Evolutionary conservation across 92 coral and sea anemone genomes (phyloP).

Genomic region (Diadumene lineata): DNA sequence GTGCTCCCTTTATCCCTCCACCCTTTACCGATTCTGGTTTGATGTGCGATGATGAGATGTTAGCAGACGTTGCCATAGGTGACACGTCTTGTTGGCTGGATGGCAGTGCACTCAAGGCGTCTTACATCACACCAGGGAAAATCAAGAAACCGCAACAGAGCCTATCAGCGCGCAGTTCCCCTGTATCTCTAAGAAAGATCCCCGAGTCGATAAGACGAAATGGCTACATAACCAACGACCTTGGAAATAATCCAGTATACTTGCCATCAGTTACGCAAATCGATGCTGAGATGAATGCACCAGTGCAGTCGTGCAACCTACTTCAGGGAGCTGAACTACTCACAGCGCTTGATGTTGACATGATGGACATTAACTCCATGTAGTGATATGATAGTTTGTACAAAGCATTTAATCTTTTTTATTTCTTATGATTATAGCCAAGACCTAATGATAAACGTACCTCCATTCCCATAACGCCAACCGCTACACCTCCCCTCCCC

Average conservation of each 20-base stretch:
- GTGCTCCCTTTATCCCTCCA: conserved; percentile 96
- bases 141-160: conserved; percentile 36
- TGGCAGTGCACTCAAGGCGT: conserved; percentile 55
- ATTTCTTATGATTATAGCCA: background rate
- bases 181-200: conserved; percentile 40
- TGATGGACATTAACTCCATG: conserved; percentile 27
- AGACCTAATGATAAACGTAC: background rate
- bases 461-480: too few species aligned
- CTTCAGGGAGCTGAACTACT: conserved; percentile 89
- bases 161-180: conserved; percentile 51
- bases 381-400: background rate
- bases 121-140: conserved; percentile 19
- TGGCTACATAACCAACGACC: conserved; percentile 77
- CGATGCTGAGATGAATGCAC: conserved; percentile 92
- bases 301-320: conserved; percentile 68
- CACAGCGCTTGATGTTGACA: conserved; percentile 72
- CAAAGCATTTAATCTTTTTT: background rate
- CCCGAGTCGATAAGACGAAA: conserved; percentile 56
- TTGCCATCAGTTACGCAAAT: conserved; percentile 68
- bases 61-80: conserved; percentile 70
- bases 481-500: background rate
- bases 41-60: conserved; percentile 63
- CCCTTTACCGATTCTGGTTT: conserved; percentile 72
- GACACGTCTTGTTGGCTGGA: conserved; percentile 79
- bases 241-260: conserved; percentile 49